Percentiles rank a stretch among this genome's conserved stretches.
Evolutionary conservation across 1,140 invertebrate species (phyloP).

Genomic region (Micrasema minimum): DNA sequence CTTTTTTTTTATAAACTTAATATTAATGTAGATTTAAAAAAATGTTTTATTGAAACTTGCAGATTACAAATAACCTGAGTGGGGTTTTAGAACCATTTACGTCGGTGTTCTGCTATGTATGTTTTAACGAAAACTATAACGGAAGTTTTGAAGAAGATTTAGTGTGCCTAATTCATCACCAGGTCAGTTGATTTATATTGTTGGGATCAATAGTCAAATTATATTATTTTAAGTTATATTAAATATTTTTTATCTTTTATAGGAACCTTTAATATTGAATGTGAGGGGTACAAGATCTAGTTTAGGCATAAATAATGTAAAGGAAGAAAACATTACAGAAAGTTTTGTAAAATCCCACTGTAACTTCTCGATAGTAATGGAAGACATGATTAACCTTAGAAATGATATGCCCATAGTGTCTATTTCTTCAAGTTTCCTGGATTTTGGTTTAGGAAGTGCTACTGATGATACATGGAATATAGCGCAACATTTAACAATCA

Average conservation of each 20-base stretch:
- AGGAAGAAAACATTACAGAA: background rate
- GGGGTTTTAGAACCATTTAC: slow-evolving; percentile 22
- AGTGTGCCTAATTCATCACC: slow-evolving; percentile 33
- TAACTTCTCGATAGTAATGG: slow-evolving; percentile 25
- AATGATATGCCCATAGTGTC: slow-evolving; percentile 18
- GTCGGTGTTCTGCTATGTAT: slow-evolving; percentile 1
- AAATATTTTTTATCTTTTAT: slow-evolving; percentile 7
- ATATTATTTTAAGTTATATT: background rate
- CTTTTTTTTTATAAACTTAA: too few relatives aligned
- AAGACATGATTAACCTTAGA: slow-evolving; percentile 21
- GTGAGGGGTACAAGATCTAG: slow-evolving; percentile 19
- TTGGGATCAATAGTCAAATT: background rate
- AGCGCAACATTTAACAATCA: slow-evolving; percentile 13
- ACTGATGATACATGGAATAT: slow-evolving; percentile 31
- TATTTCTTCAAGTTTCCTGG: slow-evolving; percentile 15
- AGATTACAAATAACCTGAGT: slow-evolving; percentile 11
- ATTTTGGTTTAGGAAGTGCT: slow-evolving; percentile 33
- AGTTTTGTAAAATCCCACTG: slow-evolving; percentile 3
- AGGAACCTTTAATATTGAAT: slow-evolving; percentile 36
- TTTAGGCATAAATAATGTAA: slow-evolving; percentile 1
- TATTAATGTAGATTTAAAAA: too few relatives aligned
- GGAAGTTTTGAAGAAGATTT: slow-evolving; percentile 34
- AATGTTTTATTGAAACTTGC: background rate
- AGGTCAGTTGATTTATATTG: slow-evolving; percentile 5
- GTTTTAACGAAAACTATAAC: slow-evolving; percentile 32